phyloP scores from a whole-genome alignment of 2,888 invertebrate species.

The Sinodicranocentrus sp. region DNA sequence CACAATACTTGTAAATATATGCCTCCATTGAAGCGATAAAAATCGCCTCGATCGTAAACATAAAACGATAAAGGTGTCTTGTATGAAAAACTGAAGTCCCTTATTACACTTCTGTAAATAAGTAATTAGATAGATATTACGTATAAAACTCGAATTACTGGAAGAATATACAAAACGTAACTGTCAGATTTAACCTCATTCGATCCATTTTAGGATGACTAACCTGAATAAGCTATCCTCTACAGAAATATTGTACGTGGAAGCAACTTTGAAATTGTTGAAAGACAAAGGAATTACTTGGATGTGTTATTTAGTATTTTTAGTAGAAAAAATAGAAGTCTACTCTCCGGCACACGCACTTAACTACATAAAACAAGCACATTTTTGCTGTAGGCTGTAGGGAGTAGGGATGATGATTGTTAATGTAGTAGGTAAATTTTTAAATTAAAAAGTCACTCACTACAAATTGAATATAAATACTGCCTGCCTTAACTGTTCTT shows the following conservation, averaged over 20 bases:
- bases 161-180: no score
- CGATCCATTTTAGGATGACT: background rate
- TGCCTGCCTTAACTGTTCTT: slow-evolving; percentile 65
- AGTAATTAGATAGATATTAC: no score
- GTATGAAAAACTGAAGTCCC: no score
- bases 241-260: background rate
- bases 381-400: background rate
- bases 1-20: background rate
- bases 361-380: background rate
- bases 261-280: slow-evolving; percentile 31
- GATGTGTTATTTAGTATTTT: slow-evolving; percentile 29
- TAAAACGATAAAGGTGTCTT: no score
- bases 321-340: background rate
- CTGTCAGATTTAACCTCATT: no score
- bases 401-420: background rate
- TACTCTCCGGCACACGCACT: slow-evolving; percentile 11
- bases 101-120: no score
- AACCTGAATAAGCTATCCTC: slow-evolving; percentile 26
- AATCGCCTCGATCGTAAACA: no score
- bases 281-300: slow-evolving; percentile 49
- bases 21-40: background rate
- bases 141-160: no score
- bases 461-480: slow-evolving; percentile 21
- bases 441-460: slow-evolving; percentile 20
- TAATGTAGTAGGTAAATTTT: slow-evolving; percentile 16